Evolutionary conservation across 2,888 invertebrate genomes (phyloP), one percentile per base, ranked within the genome.

Genomic region (Hetaerina titia): DNA sequence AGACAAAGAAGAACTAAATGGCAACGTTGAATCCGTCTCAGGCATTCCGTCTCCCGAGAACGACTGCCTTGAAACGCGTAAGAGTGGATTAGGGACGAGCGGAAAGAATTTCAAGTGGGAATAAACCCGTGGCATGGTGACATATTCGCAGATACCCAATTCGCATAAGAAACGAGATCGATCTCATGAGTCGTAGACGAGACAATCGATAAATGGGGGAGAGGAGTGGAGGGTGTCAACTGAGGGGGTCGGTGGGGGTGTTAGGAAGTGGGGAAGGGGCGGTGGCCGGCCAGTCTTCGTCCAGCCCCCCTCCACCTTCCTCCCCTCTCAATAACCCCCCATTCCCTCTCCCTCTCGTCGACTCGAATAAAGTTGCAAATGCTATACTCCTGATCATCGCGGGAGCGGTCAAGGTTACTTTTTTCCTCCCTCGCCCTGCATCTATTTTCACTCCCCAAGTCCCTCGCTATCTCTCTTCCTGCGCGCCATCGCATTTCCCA

Each of bases 321-420:
- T 64, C 4, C 19, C 74, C 25, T 25, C 25, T 74, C 45, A 4
- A 45, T 45, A 45, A 45, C 45, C 45, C 45, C 4, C 45, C 45
- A 4, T 4, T 45, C 45, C 45, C 45, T 2, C 45, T 45, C 45
- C 45, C 74, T 15, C 13, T 25, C 25, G 81, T 81, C 81, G 25
- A 13, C 92, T 74, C 74, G 56, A 64, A 92, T 92, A 92, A 69
- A 81, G 31, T 92, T 92, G 92, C 92, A 92, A 92, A 92, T 92
- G 92, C 92, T 92, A 92, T 92, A 74, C 92, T 92, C 56, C 69
- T 92, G 69, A 92, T 92, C 69, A 92, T 81, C 81, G 19, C 81
- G 56, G 69, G 92, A 92, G 69, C 92, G 92, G 92, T 92, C 92
- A 92, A 92, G 92, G 92, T 92, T 92, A 56, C 69, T 81, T 81